A percentile compares a stretch with the other conserved stretches of the same genome.
phyloP scores from a whole-genome alignment of 30 jellyfish, hydroid and myxozoan genomes.

The Cassiopea andromeda region DNA sequence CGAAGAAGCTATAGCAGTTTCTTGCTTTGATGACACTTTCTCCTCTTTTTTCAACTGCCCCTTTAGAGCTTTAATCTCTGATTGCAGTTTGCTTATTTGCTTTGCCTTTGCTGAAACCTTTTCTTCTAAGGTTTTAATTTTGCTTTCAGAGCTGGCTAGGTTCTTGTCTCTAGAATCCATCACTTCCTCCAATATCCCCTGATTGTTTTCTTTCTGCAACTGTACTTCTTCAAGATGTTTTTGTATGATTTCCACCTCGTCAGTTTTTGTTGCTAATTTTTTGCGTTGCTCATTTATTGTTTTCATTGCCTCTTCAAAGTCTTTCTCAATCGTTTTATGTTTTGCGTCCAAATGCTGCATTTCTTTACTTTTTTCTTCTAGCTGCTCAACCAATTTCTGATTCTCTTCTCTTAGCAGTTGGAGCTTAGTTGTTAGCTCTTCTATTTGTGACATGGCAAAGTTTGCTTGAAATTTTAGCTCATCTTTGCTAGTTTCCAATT shows the following conservation, averaged over 20 bases:
- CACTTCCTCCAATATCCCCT: conserved; percentile 54
- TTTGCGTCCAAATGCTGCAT: conserved; percentile 10
- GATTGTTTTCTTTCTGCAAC: conserved; percentile 42
- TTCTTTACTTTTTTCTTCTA: background rate
- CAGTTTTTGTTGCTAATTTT: conserved; percentile 14
- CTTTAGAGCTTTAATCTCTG: conserved; percentile 70
- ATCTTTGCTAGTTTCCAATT: conserved; percentile 41
- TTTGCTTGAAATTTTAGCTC: conserved; percentile 38
- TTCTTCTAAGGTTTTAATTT: conserved; percentile 67
- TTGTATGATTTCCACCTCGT: conserved; percentile 35
- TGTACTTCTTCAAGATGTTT: conserved; percentile 24
- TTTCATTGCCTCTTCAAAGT: background rate
- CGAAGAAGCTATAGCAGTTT: conserved; percentile 17
- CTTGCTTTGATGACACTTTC: conserved; percentile 59
- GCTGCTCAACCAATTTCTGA: background rate
- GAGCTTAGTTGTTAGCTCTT: conserved; percentile 28
- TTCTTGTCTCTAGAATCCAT: conserved; percentile 73
- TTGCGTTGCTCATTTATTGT: background rate
- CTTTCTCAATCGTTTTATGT: background rate
- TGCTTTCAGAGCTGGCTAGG: conserved; percentile 67
- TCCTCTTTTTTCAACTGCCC: conserved; percentile 61
- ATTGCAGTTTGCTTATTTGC: conserved; percentile 61
- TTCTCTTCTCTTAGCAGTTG: background rate
- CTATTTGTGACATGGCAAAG: conserved; percentile 44
- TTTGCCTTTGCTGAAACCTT: conserved; percentile 67